A percentile compares a stretch with the other conserved stretches of the same genome.
Evolutionary conservation across 2,888 invertebrate genomes (phyloP).

Genomic region (Pristionchus exspectatus): DNA sequence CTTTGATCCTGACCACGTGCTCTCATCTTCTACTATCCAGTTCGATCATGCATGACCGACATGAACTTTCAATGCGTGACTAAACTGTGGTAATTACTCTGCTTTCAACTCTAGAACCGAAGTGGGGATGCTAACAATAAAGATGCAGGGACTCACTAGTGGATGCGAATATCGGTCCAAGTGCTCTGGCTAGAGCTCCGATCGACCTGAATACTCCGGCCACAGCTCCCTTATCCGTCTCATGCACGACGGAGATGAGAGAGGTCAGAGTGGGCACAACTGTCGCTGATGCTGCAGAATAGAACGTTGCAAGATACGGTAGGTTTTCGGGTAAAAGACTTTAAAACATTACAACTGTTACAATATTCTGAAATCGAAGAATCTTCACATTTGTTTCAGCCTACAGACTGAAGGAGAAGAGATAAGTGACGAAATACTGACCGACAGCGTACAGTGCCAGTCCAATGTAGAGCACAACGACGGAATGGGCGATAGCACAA

Average conservation of each 20-base stretch:
- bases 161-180: conserved; percentile 92
- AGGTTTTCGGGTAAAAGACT: too few relatives aligned
- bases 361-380: too few relatives aligned
- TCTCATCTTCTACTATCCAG: background rate
- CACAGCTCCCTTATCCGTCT: conserved; percentile 91
- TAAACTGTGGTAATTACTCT: background rate
- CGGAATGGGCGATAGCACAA: conserved; percentile 86
- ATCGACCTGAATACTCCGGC: conserved; percentile 95
- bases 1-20: background rate
- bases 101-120: background rate
- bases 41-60: background rate
- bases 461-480: conserved; percentile 86
- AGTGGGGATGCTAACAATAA: background rate
- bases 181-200: conserved; percentile 92
- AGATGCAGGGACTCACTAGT: conserved; percentile 83
- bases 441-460: conserved; percentile 92
- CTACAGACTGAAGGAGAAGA: too few relatives aligned
- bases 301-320: background rate
- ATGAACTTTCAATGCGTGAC: too few relatives aligned
- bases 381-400: too few relatives aligned
- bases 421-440: conserved; percentile 82
- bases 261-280: conserved; percentile 96
- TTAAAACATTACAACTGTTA: too few relatives aligned
- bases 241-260: conserved; percentile 89
- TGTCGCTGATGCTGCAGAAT: conserved; percentile 83